These are phyloP conservation scores for Platysteira castanea DNA, from an alignment of 2,113 vertebrate species.

Conservation along the genomic window DNA sequence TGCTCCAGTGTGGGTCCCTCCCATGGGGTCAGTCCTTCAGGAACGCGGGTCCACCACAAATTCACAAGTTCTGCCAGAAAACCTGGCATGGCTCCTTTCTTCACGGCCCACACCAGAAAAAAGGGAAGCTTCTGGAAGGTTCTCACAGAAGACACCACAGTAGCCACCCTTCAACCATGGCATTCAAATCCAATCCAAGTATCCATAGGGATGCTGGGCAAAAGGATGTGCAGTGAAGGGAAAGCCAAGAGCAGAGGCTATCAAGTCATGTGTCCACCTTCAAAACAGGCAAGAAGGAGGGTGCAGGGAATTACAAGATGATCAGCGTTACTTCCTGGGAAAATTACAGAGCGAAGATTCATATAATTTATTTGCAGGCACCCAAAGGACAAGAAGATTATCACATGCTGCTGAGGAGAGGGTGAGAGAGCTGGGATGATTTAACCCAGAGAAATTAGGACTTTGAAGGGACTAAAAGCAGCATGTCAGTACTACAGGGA, in stretches of 20 bases:
- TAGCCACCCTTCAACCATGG: background rate
- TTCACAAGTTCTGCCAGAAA: background rate
- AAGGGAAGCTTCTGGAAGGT: background rate
- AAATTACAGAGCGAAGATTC: background rate
- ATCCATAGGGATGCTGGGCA: background rate
- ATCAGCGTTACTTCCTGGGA: background rate
- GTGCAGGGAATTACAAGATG: background rate
- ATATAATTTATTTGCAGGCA: background rate
- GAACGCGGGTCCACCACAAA: background rate
- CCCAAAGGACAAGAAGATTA: background rate
- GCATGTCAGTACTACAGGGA: rapidly evolving
- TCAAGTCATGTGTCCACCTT: background rate
- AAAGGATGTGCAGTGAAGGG: background rate
- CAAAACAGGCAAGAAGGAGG: background rate
- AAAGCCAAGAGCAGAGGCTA: background rate
- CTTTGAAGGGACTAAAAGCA: background rate
- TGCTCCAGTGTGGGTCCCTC: background rate
- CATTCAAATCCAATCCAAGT: background rate
- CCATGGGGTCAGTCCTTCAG: background rate
- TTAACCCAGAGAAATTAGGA: background rate
- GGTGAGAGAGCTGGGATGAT: background rate
- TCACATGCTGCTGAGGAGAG: background rate
- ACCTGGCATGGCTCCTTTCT: background rate
- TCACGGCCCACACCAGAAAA: rapidly evolving
- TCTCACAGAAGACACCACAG: background rate